phyloP scores from a whole-genome alignment of 1,140 invertebrate species.

The Leptopilina clavipes region DNA sequence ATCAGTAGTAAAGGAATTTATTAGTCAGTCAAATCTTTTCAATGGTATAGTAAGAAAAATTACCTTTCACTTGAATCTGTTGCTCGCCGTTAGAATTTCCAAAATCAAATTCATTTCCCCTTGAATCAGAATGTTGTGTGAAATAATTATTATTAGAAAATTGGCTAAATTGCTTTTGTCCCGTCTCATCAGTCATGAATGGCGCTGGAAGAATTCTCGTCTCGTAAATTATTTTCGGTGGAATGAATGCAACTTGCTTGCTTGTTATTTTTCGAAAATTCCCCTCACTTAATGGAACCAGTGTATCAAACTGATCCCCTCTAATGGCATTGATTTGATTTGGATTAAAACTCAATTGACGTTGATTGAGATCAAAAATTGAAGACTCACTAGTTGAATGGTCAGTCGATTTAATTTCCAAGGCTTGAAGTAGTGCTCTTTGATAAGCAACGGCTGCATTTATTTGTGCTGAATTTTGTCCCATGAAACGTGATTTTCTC shows the following conservation, averaged over 20 bases:
- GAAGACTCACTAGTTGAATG: neutral
- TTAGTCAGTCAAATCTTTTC: too few relatives aligned
- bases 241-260: constrained; percentile 42
- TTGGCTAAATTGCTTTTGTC: neutral
- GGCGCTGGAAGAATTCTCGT: constrained; percentile 47
- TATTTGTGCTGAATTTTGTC: neutral
- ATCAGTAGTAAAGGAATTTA: too few relatives aligned
- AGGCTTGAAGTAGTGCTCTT: neutral
- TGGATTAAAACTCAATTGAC: constrained; percentile 14
- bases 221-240: constrained; percentile 48
- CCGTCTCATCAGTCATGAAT: constrained; percentile 26
- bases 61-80: neutral
- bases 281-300: constrained; percentile 9
- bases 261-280: constrained; percentile 43
- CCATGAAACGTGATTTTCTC: neutral
- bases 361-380: neutral
- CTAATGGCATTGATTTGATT: constrained; percentile 32
- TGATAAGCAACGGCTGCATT: constrained; percentile 21
- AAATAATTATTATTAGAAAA: neutral
- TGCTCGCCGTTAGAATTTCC: neutral
- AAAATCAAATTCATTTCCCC: neutral
- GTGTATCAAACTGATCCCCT: constrained; percentile 31
- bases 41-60: too few relatives aligned
- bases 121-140: neutral
- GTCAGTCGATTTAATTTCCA: neutral